Conservation (phyloP, 1,140 invertebrate genomes). For the Plodia interpunctella region DNA sequence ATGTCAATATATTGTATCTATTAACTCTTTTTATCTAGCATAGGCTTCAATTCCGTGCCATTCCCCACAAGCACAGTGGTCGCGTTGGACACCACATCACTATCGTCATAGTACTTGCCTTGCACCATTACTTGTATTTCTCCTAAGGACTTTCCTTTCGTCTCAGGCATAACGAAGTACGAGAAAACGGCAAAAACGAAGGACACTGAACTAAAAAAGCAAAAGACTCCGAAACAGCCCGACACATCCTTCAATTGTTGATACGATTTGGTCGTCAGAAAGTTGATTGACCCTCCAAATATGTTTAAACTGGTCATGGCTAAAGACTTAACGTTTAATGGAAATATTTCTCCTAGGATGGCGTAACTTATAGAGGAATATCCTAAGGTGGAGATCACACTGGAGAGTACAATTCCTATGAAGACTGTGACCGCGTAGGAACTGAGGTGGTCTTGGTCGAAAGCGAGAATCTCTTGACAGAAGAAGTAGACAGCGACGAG, state of each 20-base stretch:
- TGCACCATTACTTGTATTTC: slow-evolving; percentile 23
- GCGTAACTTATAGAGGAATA: slow-evolving; percentile 75
- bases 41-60: neutral
- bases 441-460: slow-evolving; percentile 6
- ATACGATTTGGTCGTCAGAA: slow-evolving; percentile 67
- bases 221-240: slow-evolving; percentile 68
- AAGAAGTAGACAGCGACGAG: slow-evolving; percentile 39
- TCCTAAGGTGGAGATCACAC: slow-evolving; percentile 71
- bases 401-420: slow-evolving; percentile 69
- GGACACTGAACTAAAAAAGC: slow-evolving; percentile 64
- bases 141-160: slow-evolving; percentile 22
- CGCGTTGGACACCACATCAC: neutral
- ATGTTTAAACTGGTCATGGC: slow-evolving; percentile 58
- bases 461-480: slow-evolving; percentile 10
- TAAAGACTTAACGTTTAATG: slow-evolving; percentile 74
- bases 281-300: slow-evolving; percentile 54
- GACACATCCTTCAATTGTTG: slow-evolving; percentile 61
- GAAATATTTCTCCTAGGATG: slow-evolving; percentile 77
- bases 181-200: slow-evolving; percentile 71
- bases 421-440: slow-evolving; percentile 26
- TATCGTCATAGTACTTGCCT: slow-evolving; percentile 11
- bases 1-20: neutral
- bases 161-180: slow-evolving; percentile 37
- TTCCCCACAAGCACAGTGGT: neutral
- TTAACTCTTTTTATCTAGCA: slow-evolving; percentile 6